Evolutionary conservation across 2,797 vertebrate species (phyloP), one percentile per base, ranked within the genome.

Genomic region (Hypotaenidia philippensis): DNA sequence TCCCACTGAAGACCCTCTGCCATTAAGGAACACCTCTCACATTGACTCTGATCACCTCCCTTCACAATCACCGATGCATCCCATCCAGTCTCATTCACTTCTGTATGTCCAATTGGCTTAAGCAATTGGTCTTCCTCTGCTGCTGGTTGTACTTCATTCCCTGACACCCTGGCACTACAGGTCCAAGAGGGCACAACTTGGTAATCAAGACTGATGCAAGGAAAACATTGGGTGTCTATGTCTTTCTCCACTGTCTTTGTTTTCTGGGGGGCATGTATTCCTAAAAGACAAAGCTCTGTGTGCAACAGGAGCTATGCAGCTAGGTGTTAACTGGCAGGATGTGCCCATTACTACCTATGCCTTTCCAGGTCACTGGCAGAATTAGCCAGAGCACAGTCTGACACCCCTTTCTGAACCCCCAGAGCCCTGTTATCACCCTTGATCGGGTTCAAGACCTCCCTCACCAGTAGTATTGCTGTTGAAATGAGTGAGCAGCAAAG

Each of bases 321-420:
- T 19, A 31, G 10, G 3, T 34, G 13, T 38, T 65, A 65, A 41
- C 19, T 47, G 60, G 31, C 21, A 70, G 56, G 12, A 17, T 56
- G 10, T 47, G 36, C 36, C 36, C 11, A 7, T 8, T 27, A 36
- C 18, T 18, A 9, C 17, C 16, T 21, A 3, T 47, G 11, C 25
- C 45, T 82, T 78, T 77, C 17, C 26, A 1, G 6, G 14, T 52
- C 12, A 29, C 6, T 25, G 36, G 3, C 19, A 78, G 61, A 52
- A 15, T 0, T 44, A 25, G 18, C 10, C 8, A 78, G 2, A 47
- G 15, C 8, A 14, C 5, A 38, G 15, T 60, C n/a, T 52, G 29
- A 19, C 3, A 11, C 10, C 5, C 44, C 38, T 55, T 14, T 45
- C 44, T 20, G 41, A 80, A 38, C 2, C 4, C 3, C 0, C 11